These are phyloP conservation scores for Crotalus helleri DNA, from an alignment of 2,113 vertebrate genomes.

Conservation along the genomic window DNA sequence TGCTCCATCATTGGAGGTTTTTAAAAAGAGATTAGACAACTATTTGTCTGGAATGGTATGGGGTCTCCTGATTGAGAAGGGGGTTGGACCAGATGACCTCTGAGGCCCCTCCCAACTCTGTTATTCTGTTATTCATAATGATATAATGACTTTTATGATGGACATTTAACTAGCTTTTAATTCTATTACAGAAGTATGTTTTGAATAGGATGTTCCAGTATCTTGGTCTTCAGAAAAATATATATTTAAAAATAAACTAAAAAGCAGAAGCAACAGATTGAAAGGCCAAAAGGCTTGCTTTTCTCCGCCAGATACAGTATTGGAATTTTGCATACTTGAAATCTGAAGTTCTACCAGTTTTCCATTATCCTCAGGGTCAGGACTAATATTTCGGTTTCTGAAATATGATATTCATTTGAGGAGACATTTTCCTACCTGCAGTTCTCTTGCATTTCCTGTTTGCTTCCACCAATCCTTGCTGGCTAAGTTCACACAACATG, in stretches of 20 bases:
- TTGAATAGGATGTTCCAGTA: neutral
- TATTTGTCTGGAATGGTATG: neutral
- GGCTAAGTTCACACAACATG: neutral
- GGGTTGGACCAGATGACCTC: neutral
- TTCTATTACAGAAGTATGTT: neutral
- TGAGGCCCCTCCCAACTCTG: neutral
- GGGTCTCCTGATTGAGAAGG: too few species aligned
- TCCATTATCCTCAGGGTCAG: neutral
- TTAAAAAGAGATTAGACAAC: neutral
- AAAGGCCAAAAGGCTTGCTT: neutral
- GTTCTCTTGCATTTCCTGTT: neutral
- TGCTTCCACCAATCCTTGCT: neutral
- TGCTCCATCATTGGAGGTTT: neutral
- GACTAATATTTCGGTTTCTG: neutral
- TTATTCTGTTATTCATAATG: neutral
- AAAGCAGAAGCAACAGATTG: neutral
- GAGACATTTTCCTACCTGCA: neutral
- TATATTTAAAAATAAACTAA: neutral
- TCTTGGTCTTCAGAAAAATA: neutral
- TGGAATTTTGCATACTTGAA: neutral
- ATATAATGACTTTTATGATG: constrained; percentile 30
- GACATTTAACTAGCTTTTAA: constrained; percentile 50
- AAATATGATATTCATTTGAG: neutral
- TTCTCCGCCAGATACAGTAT: neutral
- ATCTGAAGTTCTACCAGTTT: neutral